These are phyloP conservation scores for Parambassis ranga DNA, from an alignment of 2,797 vertebrate genomes.

Conservation along the genomic window DNA sequence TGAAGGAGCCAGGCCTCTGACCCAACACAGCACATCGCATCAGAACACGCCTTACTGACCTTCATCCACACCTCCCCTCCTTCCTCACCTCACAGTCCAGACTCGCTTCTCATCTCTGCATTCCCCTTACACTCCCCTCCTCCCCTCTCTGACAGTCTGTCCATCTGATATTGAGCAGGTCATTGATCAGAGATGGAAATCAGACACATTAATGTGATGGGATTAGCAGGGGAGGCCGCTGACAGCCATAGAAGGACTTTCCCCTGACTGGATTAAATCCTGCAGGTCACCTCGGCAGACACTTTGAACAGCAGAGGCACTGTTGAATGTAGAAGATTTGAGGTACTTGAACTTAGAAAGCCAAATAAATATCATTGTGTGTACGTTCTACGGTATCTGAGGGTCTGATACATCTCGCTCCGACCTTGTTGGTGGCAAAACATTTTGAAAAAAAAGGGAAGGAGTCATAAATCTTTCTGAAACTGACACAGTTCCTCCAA, in stretches of 20 bases:
- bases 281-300: background rate
- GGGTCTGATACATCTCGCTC: too few relatives aligned
- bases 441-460: too few relatives aligned
- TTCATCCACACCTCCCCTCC: background rate
- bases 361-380: too few relatives aligned
- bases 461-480: too few relatives aligned
- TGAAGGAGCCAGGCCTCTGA: constrained; percentile 25
- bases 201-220: constrained; percentile 25
- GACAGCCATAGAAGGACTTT: constrained; percentile 16
- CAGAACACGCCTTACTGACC: constrained; percentile 39
- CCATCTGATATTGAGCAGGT: constrained; percentile 20
- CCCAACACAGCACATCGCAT: constrained; percentile 38
- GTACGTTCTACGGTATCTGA: too few relatives aligned
- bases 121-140: background rate
- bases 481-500: too few relatives aligned
- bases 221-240: constrained; percentile 32
- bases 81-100: background rate
- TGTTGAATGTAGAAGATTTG: background rate
- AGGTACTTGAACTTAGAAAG: background rate
- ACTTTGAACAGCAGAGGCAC: background rate
- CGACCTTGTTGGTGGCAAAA: too few relatives aligned
- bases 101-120: background rate
- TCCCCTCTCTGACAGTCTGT: background rate
- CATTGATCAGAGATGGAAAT: constrained; percentile 41
- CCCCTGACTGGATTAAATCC: constrained; percentile 29